These are phyloP conservation scores for Jaculus jaculus DNA, from an alignment of 2,113 vertebrate species.

Conservation along the genomic window DNA sequence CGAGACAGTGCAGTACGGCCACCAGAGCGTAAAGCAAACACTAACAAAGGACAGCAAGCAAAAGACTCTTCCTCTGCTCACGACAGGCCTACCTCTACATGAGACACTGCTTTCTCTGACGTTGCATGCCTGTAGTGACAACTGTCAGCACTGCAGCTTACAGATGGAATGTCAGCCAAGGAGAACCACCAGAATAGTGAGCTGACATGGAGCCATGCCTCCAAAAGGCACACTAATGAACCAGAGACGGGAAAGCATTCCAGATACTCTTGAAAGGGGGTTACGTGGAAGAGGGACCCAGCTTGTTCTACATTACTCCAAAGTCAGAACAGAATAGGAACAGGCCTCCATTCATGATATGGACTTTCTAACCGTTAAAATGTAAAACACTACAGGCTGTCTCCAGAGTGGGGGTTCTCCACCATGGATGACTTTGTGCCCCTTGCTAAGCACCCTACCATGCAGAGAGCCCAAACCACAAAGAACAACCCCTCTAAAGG, in stretches of 20 bases:
- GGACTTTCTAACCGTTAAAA: neutral
- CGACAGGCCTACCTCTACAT: neutral
- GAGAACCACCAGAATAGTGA: neutral
- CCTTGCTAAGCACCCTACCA: neutral
- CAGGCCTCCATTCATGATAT: neutral
- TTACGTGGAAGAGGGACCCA: neutral
- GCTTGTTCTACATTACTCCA: neutral
- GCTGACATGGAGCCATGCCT: neutral
- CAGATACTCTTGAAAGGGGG: neutral
- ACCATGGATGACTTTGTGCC: neutral
- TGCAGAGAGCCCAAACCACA: neutral
- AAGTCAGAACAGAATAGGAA: neutral
- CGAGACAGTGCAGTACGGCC: neutral
- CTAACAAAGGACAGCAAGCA: neutral
- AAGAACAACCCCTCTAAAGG: neutral
- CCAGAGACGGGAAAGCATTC: neutral
- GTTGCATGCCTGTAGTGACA: neutral
- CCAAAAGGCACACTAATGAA: neutral
- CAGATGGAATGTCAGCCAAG: neutral
- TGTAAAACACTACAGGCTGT: neutral
- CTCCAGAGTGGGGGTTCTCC: neutral
- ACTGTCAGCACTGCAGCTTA: neutral
- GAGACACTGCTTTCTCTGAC: neutral
- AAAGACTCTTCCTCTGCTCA: neutral
- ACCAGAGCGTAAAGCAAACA: neutral